These are phyloP conservation scores for Poecilia gillii DNA, from an alignment of 2,797 vertebrate genomes.

Conservation along the genomic window DNA sequence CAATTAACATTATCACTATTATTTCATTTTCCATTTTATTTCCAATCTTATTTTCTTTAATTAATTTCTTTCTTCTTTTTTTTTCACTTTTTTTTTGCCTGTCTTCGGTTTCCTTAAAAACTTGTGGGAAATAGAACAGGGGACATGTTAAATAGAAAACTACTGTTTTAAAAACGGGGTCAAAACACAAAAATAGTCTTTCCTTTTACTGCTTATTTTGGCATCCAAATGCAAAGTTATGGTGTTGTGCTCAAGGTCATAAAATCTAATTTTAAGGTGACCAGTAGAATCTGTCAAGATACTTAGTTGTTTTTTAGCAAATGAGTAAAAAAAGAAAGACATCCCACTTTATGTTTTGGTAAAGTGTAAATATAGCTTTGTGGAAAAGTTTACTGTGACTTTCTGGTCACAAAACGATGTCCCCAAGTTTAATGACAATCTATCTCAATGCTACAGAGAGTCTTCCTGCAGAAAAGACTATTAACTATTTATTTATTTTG, in stretches of 20 bases:
- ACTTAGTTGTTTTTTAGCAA: not conserved
- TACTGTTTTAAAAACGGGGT: not conserved
- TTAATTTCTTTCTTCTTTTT: too few relatives aligned
- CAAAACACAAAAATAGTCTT: not conserved
- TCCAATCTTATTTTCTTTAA: not conserved
- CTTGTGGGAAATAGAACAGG: not conserved
- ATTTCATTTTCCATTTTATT: not conserved
- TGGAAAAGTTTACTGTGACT: not conserved
- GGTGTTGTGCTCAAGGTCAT: not conserved
- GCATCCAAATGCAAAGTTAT: not conserved
- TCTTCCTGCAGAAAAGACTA: not conserved
- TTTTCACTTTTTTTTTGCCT: not conserved
- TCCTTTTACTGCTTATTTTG: not conserved
- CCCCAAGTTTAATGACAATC: not conserved
- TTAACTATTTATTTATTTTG: not conserved
- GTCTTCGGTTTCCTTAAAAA: not conserved
- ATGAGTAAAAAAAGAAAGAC: not conserved
- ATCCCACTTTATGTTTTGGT: not conserved
- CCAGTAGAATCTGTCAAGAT: not conserved
- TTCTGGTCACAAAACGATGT: not conserved
- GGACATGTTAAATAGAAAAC: not conserved
- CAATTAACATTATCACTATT: not conserved
- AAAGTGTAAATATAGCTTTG: not conserved
- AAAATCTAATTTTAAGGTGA: not conserved
- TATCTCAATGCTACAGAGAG: not conserved